Evolutionary conservation across 2,797 vertebrate genomes (phyloP).

Genomic region (Sebastes kiyomatsui): DNA sequence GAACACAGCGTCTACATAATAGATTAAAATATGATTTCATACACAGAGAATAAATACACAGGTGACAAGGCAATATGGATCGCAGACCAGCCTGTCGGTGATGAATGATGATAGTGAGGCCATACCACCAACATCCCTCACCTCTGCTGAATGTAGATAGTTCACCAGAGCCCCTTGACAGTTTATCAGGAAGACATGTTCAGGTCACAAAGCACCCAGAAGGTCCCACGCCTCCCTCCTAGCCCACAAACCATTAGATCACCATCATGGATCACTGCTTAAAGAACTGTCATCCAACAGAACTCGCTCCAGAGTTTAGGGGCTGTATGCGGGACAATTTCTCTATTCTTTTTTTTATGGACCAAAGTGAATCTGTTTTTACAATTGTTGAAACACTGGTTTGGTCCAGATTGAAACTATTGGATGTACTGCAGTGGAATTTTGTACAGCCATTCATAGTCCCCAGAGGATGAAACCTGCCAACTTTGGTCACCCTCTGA

Average conservation of each 20-base stretch:
- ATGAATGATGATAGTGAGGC: conserved; percentile 35
- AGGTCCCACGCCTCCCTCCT: conserved; percentile 14
- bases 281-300: conserved; percentile 19
- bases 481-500: not conserved
- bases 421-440: not conserved
- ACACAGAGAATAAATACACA: conserved; percentile 10
- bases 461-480: rapidly evolving
- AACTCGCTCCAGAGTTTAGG: not conserved
- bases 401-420: not conserved
- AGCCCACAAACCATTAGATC: conserved; percentile 29
- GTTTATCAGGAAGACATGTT: conserved; percentile 60
- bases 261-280: conserved; percentile 51
- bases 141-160: conserved; percentile 29
- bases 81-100: conserved; percentile 6
- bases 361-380: not conserved
- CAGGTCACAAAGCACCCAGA: conserved; percentile 54
- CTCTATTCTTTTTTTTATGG: not conserved
- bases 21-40: conserved; percentile 23
- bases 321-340: not conserved
- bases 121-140: conserved; percentile 34
- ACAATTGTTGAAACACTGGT: not conserved
- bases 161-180: conserved; percentile 36
- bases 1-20: not conserved
- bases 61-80: conserved; percentile 28
- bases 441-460: too few relatives aligned